Evolutionary conservation across 2,888 invertebrate genomes (phyloP).

Genomic region (Chrysolina americana): DNA sequence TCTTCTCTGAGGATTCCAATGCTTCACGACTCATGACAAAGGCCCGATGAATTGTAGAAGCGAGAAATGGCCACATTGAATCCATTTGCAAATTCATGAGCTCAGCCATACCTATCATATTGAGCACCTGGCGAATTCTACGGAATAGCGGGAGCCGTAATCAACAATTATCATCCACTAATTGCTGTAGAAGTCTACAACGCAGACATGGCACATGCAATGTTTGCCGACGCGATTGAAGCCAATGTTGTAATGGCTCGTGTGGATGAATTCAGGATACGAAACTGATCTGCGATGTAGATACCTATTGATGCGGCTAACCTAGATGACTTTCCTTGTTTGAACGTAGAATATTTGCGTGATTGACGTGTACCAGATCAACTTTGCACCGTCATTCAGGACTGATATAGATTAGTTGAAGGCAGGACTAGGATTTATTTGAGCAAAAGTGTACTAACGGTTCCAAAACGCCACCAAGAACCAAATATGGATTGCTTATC

Average conservation of each 20-base stretch:
- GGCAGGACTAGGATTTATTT: too few species aligned
- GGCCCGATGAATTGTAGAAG: slow-evolving; percentile 32
- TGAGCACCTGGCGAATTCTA: slow-evolving; percentile 1
- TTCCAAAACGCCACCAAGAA: too few species aligned
- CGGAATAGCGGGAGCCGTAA: slow-evolving; percentile 14
- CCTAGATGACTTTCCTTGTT: background rate
- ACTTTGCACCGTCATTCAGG: too few species aligned
- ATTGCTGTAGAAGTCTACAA: background rate
- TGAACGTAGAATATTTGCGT: background rate
- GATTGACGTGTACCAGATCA: too few species aligned
- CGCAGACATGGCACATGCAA: background rate
- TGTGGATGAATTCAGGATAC: background rate
- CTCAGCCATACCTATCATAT: slow-evolving; percentile 14
- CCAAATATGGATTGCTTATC: too few species aligned
- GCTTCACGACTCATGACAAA: slow-evolving; percentile 32
- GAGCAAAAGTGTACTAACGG: too few species aligned
- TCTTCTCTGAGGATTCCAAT: slow-evolving; percentile 22
- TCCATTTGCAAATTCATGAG: slow-evolving; percentile 33
- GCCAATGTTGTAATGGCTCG: slow-evolving; percentile 5
- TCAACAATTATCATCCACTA: slow-evolving; percentile 14
- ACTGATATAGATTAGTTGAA: too few species aligned
- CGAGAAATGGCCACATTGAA: slow-evolving; percentile 32
- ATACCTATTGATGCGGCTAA: slow-evolving; percentile 5
- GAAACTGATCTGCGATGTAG: background rate
- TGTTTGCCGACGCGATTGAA: background rate